Percentiles rank a stretch among this genome's conserved stretches.
Conservation (phyloP, 23 tunicate species). For the Ascidia mentula region DNA sequence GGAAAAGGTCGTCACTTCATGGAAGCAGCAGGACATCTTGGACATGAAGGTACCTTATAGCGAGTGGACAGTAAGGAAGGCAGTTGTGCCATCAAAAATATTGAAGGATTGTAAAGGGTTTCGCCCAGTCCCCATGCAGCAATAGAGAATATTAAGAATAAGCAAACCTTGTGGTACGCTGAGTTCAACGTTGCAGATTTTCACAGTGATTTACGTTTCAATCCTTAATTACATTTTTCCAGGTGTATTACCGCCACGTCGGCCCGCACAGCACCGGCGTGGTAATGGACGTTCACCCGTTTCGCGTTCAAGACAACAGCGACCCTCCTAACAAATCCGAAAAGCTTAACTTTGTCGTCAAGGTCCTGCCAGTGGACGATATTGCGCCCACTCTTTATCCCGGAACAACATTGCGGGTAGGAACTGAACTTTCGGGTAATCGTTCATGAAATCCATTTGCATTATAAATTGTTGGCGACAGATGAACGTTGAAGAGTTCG, state of each 20-base stretch:
- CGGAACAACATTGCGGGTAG: constrained; percentile 56
- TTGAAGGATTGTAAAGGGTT: no score
- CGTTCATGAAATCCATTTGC: background rate
- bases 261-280: constrained; percentile 78
- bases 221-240: no score
- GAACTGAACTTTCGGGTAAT: background rate
- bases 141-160: background rate
- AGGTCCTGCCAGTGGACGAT: constrained; percentile 83
- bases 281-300: constrained; percentile 78
- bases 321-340: constrained; percentile 86
- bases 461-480: constrained; percentile 4
- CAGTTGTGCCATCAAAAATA: no score
- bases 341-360: constrained; percentile 47
- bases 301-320: constrained; percentile 72
- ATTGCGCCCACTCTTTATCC: constrained; percentile 61
- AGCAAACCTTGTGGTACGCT: background rate
- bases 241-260: constrained; percentile 84
- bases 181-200: background rate
- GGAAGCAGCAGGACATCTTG: constrained; percentile 44
- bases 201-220: background rate
- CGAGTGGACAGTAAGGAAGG: no score
- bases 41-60: constrained; percentile 43
- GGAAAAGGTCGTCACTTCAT: constrained; percentile 56
- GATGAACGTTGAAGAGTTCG: constrained; percentile 87
- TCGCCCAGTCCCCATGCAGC: no score